phyloP scores from a whole-genome alignment of 2,888 invertebrate species.

The Drosophila algonquin region DNA sequence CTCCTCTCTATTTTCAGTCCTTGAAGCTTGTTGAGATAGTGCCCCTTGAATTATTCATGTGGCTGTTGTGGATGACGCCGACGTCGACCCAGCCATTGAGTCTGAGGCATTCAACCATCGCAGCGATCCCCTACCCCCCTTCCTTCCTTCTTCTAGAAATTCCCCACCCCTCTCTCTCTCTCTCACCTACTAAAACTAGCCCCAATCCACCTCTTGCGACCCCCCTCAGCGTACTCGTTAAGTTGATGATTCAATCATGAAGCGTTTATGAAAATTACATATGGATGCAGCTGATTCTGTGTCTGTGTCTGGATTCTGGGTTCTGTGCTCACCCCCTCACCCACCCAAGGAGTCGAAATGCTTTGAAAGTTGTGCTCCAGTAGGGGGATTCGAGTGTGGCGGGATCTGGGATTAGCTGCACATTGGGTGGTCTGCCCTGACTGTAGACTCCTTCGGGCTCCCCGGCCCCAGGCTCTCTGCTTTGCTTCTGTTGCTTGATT shows the following conservation, averaged over 20 bases:
- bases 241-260: conserved; percentile 71
- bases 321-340: background rate
- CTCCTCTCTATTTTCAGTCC: conserved; percentile 18
- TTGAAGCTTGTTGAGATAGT: conserved; percentile 34
- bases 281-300: conserved; percentile 22
- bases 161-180: background rate
- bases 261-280: conserved; percentile 52
- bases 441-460: background rate
- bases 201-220: conserved; percentile 1
- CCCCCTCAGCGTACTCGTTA: conserved; percentile 23
- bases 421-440: conserved; percentile 27
- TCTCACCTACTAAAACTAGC: conserved; percentile 18
- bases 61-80: conserved; percentile 38
- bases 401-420: conserved; percentile 13
- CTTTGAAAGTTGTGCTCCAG: background rate
- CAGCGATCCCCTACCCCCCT: background rate
- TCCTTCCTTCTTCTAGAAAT: background rate
- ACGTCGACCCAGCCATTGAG: conserved; percentile 23
- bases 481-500: background rate
- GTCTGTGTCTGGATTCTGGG: conserved; percentile 15
- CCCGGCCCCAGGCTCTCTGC: background rate
- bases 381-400: conserved; percentile 3
- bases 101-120: conserved; percentile 24
- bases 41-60: conserved; percentile 51
- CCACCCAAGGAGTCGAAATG: background rate